phyloP scores from a whole-genome alignment of 2,113 vertebrate species.

The Mungos mungo region DNA sequence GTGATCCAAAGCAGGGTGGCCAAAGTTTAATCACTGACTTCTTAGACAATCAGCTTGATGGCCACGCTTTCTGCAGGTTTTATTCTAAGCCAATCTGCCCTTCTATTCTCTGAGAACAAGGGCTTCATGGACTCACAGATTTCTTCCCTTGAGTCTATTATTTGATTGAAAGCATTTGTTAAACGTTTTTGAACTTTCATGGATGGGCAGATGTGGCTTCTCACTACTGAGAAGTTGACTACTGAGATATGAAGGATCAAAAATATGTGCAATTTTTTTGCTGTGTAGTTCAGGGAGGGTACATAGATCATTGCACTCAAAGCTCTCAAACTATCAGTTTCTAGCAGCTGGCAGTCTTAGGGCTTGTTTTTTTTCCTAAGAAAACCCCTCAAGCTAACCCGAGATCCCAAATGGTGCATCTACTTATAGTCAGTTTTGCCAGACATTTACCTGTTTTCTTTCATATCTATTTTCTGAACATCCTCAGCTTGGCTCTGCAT shows the following conservation, averaged over 20 bases:
- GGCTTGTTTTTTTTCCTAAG: background rate
- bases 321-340: background rate
- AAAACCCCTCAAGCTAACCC: background rate
- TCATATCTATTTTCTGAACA: background rate
- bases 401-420: background rate
- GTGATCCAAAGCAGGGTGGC: slow-evolving; percentile 26
- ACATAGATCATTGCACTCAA: background rate
- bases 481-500: background rate
- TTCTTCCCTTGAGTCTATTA: background rate
- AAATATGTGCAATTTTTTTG: background rate
- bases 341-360: background rate
- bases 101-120: background rate
- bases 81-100: slow-evolving; percentile 25
- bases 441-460: background rate
- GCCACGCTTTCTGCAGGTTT: slow-evolving; percentile 11
- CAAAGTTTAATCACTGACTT: slow-evolving; percentile 48
- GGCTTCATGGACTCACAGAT: background rate
- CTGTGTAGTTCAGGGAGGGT: background rate
- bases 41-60: slow-evolving; percentile 63
- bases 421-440: background rate
- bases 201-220: background rate
- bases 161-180: background rate
- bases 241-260: background rate
- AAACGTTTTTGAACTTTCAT: background rate
- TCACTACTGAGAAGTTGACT: background rate